A percentile compares a stretch with the other conserved stretches of the same genome.
Conservation (phyloP, 2,888 invertebrate genomes). For the Troides aeacus region DNA sequence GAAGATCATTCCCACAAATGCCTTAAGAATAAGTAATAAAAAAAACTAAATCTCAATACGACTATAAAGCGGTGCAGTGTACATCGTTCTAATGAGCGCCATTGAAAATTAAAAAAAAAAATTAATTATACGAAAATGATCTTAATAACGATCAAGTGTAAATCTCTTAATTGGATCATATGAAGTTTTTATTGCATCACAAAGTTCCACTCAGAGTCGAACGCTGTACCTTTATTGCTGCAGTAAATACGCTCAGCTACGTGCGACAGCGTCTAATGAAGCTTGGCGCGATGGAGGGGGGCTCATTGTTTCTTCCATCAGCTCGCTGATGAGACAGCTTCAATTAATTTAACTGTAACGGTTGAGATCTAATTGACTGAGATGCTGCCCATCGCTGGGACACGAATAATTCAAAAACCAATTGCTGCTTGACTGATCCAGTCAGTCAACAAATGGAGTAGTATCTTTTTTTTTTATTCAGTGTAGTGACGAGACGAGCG, state of each 20-base stretch:
- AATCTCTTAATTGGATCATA: not conserved
- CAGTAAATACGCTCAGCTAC: not conserved
- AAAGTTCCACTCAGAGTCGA: not conserved
- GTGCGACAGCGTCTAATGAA: slow-evolving; percentile 6
- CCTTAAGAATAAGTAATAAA: too few relatives aligned
- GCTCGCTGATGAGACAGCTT: not conserved
- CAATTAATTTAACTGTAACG: not conserved
- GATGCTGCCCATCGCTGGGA: too few relatives aligned
- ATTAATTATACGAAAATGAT: not conserved
- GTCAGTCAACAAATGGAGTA: too few relatives aligned
- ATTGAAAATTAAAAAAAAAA: too few relatives aligned
- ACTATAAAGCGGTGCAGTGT: too few relatives aligned
- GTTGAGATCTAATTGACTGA: not conserved
- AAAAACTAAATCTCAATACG: too few relatives aligned
- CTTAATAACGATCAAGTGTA: not conserved
- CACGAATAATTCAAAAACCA: too few relatives aligned
- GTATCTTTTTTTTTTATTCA: too few relatives aligned
- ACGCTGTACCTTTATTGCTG: not conserved
- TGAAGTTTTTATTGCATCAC: not conserved
- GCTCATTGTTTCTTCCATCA: slow-evolving; percentile 1
- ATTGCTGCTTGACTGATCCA: too few relatives aligned
- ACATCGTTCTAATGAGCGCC: too few relatives aligned
- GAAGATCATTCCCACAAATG: too few relatives aligned
- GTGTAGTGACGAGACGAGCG: too few relatives aligned
- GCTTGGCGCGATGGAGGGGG: slow-evolving; percentile 1